phyloP scores from a whole-genome alignment of 2,113 vertebrate genomes.

The Cisticola juncidis region DNA sequence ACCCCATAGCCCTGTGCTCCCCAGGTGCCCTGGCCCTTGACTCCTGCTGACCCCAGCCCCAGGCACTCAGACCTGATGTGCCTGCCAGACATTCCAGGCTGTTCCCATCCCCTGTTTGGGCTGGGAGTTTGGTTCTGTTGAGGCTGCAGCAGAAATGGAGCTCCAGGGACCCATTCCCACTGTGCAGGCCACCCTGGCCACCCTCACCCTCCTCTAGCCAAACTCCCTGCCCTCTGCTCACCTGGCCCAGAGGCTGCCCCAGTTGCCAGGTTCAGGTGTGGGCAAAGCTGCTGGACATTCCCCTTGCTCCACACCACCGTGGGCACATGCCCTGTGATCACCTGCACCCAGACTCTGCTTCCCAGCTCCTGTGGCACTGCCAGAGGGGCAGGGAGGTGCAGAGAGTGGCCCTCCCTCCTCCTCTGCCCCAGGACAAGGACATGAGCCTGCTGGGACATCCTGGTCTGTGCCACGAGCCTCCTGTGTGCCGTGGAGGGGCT shows the following conservation, averaged over 20 bases:
- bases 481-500: fast-evolving
- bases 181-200: background rate
- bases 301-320: fast-evolving
- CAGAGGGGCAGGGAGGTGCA: background rate
- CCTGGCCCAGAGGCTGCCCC: background rate
- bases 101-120: fast-evolving
- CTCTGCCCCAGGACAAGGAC: background rate
- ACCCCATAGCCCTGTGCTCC: too few species aligned
- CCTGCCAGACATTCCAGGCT: background rate
- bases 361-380: background rate
- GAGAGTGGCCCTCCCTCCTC: background rate
- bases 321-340: background rate
- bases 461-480: fast-evolving
- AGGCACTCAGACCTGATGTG: fast-evolving
- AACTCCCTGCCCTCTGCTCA: background rate
- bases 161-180: background rate
- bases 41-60: background rate
- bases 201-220: too few species aligned
- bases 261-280: fast-evolving
- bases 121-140: fast-evolving
- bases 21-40: background rate
- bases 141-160: background rate
- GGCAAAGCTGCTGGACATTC: background rate
- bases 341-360: background rate
- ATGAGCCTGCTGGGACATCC: background rate